Evolutionary conservation across 2,888 invertebrate genomes (phyloP), one percentile per base, ranked within the genome.

Genomic region (Linnaemya tessellans): DNA sequence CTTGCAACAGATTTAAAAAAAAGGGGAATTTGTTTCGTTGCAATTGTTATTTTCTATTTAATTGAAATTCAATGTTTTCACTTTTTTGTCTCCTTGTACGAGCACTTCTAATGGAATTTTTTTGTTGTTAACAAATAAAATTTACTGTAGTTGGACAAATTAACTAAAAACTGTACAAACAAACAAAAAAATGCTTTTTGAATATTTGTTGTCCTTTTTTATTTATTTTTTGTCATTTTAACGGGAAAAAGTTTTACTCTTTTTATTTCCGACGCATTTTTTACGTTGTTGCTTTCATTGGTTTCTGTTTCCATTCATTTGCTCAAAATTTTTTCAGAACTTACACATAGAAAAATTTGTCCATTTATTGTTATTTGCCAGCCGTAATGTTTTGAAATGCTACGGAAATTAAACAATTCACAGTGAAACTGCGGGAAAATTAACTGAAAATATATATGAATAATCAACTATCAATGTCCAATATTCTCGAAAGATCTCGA

Each of bases 231-330:
- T 20, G 4, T 10, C 15, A 41, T 68, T 54, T 68, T 51, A 54
- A 38, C 54, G 51, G 67, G 20, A 30, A 67, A 35, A 54, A 22
- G 5, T 51, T 30, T 15, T 35, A 30, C 51, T n/a, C 20, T 43
- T 56, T 43, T 41, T 5, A 54, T 41, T 56, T 56, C 25, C n/a
- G 8, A 25, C 1, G 20, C 58, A 11, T 38, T 43, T 43, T 49
- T 67, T 65, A 4, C 30, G 58, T 71, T 71, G 58, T 35, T 46
- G 25, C 58, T 58, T 58, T 30, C 15, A 51, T 9, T 22, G 7
- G 43, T 54, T 58, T 58, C 58, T 43, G 41, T 71, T 41, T 43
- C 22, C 8, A 70, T 56, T 22, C 25, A 13, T 41, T 8, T 56
- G 51, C 9, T 7, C 10, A 22, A 35, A 13, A 20, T 54, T 58